Percentiles rank a stretch among this genome's conserved stretches.
These are phyloP conservation scores for Meandrina meandrites DNA, from an alignment of 92 coral and sea anemone species.

Conservation along the genomic window DNA sequence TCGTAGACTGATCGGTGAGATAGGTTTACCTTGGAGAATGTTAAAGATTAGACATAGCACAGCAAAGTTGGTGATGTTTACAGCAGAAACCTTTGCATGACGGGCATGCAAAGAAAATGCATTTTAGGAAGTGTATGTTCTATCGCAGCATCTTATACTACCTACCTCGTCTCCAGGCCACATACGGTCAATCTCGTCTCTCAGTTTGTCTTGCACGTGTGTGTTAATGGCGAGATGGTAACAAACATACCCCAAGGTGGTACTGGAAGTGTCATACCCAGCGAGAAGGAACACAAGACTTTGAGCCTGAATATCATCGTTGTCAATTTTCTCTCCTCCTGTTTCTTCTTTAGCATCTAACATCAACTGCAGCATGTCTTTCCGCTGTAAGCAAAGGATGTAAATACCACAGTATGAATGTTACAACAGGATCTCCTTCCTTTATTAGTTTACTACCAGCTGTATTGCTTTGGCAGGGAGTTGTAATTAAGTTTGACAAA, in stretches of 20 bases:
- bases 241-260: conserved; percentile 24
- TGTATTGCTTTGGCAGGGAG: too few relatives aligned
- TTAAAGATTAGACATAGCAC: background rate
- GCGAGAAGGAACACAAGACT: conserved; percentile 45
- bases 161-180: conserved; percentile 43
- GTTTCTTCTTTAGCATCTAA: conserved; percentile 47
- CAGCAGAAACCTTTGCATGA: background rate
- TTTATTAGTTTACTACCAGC: too few relatives aligned
- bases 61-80: background rate
- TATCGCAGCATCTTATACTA: background rate
- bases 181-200: conserved; percentile 50
- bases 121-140: too few relatives aligned
- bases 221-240: conserved; percentile 30
- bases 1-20: background rate
- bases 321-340: conserved; percentile 46
- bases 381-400: conserved; percentile 9
- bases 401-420: background rate
- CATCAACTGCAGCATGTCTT: conserved; percentile 46
- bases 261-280: conserved; percentile 56
- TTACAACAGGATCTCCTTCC: too few relatives aligned
- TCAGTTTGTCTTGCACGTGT: conserved; percentile 49
- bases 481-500: too few relatives aligned
- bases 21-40: background rate
- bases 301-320: conserved; percentile 42
- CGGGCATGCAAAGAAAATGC: too few relatives aligned